Conservation (phyloP, 2,113 vertebrate genomes). For the Lagopus leucura region DNA sequence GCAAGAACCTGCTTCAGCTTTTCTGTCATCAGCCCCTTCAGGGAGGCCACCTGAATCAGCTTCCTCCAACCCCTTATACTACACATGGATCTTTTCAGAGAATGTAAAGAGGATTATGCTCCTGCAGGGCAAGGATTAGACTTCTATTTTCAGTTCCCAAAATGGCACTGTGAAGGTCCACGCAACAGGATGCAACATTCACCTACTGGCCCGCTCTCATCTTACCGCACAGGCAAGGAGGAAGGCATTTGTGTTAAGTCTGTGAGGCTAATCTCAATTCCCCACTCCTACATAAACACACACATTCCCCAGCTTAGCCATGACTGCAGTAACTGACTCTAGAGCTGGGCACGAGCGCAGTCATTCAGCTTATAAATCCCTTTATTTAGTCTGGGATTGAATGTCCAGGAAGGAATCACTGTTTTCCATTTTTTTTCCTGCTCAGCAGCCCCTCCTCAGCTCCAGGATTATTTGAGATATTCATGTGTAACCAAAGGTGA, state of each 20-base stretch:
- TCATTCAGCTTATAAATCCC: not conserved
- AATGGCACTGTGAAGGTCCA: not conserved
- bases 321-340: not conserved
- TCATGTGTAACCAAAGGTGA: not conserved
- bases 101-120: not conserved
- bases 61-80: not conserved
- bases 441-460: not conserved
- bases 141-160: not conserved
- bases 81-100: not conserved
- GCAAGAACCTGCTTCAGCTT: not conserved
- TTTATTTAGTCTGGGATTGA: not conserved
- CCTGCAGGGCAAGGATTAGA: not conserved
- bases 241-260: not conserved
- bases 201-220: not conserved
- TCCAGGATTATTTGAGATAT: not conserved
- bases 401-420: not conserved
- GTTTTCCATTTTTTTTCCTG: not conserved
- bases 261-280: not conserved
- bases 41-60: not conserved
- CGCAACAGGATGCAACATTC: not conserved
- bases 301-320: not conserved
- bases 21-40: not conserved
- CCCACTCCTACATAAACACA: accelerated
- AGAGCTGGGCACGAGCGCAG: accelerated
- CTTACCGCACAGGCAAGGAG: not conserved